phyloP scores from a whole-genome alignment of 1,140 invertebrate genomes.

The Ladona fulva region DNA sequence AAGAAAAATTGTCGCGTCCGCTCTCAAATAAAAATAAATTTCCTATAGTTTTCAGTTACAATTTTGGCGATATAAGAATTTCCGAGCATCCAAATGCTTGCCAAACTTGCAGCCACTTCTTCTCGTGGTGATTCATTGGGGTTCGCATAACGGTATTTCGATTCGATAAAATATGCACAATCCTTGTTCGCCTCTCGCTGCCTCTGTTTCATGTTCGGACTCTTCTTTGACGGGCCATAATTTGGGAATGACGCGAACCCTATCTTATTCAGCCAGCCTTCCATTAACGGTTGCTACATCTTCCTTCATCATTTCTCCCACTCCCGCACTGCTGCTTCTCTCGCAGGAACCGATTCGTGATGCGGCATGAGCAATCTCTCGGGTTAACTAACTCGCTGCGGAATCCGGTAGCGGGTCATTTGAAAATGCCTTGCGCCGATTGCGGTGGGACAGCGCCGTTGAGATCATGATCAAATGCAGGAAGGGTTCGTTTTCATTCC shows the following conservation, averaged over 20 bases:
- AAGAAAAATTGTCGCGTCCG: too few relatives aligned
- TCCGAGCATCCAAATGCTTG: too few relatives aligned
- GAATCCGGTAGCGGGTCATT: background rate
- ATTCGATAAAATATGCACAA: too few relatives aligned
- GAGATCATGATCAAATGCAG: background rate
- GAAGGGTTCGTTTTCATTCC: background rate
- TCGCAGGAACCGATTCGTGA: background rate
- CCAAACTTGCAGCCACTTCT: too few relatives aligned
- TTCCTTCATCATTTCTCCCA: background rate
- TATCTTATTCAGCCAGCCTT: background rate
- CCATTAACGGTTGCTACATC: background rate
- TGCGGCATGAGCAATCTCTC: background rate
- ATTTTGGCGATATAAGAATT: too few relatives aligned
- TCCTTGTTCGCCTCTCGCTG: too few relatives aligned
- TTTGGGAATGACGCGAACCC: background rate
- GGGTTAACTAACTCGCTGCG: background rate
- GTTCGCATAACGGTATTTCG: too few relatives aligned
- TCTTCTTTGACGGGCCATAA: background rate
- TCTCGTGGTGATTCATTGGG: too few relatives aligned
- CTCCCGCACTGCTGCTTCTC: background rate
- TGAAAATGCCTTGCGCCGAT: background rate
- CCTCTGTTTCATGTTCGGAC: too few relatives aligned
- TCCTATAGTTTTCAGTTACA: too few relatives aligned
- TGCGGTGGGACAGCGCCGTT: background rate
- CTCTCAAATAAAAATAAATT: too few relatives aligned